Evolutionary conservation across 2,113 vertebrate genomes (phyloP).

Genomic region (Actinemys pallida): DNA sequence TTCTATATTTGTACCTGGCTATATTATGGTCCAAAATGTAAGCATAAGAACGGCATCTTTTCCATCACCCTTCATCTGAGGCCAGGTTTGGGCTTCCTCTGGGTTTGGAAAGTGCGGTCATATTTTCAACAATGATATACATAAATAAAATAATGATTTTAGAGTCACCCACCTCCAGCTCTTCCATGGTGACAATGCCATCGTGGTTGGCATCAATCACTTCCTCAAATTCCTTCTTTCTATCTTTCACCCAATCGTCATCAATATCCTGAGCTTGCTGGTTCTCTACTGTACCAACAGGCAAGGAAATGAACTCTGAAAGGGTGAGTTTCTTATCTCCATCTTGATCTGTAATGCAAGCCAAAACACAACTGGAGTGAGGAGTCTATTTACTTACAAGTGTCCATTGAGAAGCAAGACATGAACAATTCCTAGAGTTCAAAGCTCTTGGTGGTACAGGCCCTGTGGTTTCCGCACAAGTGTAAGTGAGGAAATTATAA

Average conservation of each 20-base stretch:
- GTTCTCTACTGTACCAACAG: constrained; percentile 95
- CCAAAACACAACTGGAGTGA: fast-evolving
- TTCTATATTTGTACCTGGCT: background rate
- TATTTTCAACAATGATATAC: background rate
- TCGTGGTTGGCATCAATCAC: constrained; percentile 91
- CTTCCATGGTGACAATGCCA: constrained; percentile 92
- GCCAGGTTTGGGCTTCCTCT: background rate
- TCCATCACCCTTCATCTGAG: background rate
- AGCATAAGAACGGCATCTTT: fast-evolving
- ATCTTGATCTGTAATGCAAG: constrained; percentile 87
- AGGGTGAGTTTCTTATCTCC: constrained; percentile 91
- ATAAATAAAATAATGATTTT: background rate
- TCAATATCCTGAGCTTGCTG: constrained; percentile 95
- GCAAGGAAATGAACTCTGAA: constrained; percentile 93
- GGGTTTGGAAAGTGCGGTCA: fast-evolving
- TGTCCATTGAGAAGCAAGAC: background rate
- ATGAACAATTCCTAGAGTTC: background rate
- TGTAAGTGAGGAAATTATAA: background rate
- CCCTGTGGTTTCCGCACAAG: background rate
- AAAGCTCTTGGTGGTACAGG: background rate
- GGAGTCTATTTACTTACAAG: background rate
- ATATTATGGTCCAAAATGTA: background rate
- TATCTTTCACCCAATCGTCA: constrained; percentile 94
- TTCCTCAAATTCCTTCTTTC: constrained; percentile 94
- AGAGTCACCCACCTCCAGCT: constrained; percentile 87